phyloP scores from a whole-genome alignment of 2,888 invertebrate species.

The Caenorhabditis zanzibari region DNA sequence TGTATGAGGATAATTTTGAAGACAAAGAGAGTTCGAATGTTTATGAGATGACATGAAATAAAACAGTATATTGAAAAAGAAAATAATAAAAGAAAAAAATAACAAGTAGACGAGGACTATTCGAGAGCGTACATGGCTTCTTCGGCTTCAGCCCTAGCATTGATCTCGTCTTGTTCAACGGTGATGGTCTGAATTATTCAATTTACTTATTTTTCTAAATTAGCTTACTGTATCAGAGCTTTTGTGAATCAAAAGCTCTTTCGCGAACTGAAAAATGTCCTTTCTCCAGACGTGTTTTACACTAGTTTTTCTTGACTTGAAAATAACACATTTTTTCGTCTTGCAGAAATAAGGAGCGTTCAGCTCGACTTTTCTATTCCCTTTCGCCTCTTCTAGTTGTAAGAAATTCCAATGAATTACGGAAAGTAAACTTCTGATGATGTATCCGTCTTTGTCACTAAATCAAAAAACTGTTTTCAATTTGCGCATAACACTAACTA shows the following conservation, averaged over 20 bases:
- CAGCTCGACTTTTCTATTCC: background rate
- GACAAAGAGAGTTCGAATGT: no score
- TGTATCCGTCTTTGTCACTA: background rate
- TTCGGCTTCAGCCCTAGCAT: no score
- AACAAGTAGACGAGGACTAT: slow-evolving; percentile 51
- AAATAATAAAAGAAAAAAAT: slow-evolving; percentile 62
- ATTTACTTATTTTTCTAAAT: background rate
- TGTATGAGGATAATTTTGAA: no score
- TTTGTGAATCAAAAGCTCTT: background rate
- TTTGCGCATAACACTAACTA: background rate
- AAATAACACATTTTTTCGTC: background rate
- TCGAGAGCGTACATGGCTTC: slow-evolving; percentile 11
- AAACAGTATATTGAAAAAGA: slow-evolving; percentile 51
- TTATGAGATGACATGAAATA: no score
- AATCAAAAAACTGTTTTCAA: background rate
- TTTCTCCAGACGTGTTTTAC: background rate
- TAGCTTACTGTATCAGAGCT: background rate
- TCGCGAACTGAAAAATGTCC: background rate
- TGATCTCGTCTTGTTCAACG: no score
- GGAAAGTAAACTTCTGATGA: background rate
- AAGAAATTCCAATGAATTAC: background rate
- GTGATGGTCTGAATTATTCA: background rate
- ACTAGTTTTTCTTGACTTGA: background rate
- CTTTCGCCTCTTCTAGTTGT: background rate
- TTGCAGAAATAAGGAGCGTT: background rate